Evolutionary conservation across 2,888 invertebrate species (phyloP), one percentile per base, ranked within the genome.

Genomic region (Apamea monoglypha): DNA sequence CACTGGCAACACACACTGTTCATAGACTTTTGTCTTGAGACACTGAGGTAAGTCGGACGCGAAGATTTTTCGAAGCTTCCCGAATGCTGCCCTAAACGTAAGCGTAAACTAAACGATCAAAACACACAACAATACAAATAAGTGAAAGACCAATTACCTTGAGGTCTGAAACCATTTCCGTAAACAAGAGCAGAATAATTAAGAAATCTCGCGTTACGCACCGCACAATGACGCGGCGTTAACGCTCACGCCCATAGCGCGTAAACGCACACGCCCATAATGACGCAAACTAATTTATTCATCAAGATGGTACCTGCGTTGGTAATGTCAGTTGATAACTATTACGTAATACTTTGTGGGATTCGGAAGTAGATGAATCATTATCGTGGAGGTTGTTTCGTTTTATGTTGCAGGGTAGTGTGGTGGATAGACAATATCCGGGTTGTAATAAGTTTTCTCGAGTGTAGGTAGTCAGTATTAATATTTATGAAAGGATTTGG

Each of bases 271-370:
- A 77, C 87, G 83, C 91, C 86, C 90, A 87, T 92, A 91, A 92
- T 92, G 92, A 91, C 92, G 90, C 85, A 86, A 92, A 91, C 91
- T 93, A 94, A 95, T 95, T 93, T 94, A 95, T 95, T 93, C 94
- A 93, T 92, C 91, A 92, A 91, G 92, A 94, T 93, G 87, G 87
- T 93, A 93, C 94, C 94, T 90, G 84, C 69, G 78, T 44, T 78
- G 76, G 84, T 83, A 91, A 91, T 88, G 90, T 90, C 90, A 90
- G 90, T 90, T 92, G 90, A 91, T 91, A 91, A 91, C 89, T 90
- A 88, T 90, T 88, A 88, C 76, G 86, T 88, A 87, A 90, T 87
- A 80, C 71, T 70, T 78, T 74, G 79, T 73, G 70, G 78, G 36
- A 61, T 82, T 63, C 21, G 14, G 71, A 61, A 80, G 68, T 21